Base-by-base conservation (phyloP, 2,797 vertebrate species). In the Labroides dimidiatus region DNA sequence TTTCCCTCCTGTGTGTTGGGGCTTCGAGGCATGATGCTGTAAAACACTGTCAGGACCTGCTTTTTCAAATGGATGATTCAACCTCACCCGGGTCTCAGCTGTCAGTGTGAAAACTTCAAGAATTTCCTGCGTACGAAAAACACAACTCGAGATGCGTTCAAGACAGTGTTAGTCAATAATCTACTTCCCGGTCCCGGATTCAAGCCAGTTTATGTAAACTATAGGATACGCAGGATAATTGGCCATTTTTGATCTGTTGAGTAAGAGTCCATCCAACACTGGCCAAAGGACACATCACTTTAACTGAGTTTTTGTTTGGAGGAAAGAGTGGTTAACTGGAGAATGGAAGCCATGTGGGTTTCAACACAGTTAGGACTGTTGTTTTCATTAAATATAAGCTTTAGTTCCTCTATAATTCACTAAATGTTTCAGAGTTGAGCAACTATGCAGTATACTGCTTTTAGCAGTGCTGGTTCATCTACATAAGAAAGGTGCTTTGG, bases 191-290 rank as follows among this genome's bases (percentile, higher is more conserved):
- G 54, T 53, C 66, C 51, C 68, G 52, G 73, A 74, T 65, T 78
- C 69, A 59, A 73, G 69, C 69, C 74, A 67, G 80, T 85, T 93
- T 89, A 87, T 89, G 83, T 66, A 72, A 61, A 51, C 80, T 92
- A 91, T 77, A n/a, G 68, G 69, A 78, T 83, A 85, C 80, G 81
- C 78, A 61, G 72, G 64, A 73, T 91, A 90, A 92, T 91, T 90
- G 87, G 81, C 81, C 82, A 90, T 91, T 88, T 91, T 71, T 9
- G 82, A 86, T 85, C 73, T 72, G 76, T 73, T 79, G 84, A 89
- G 81, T 77, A 79, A 73, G 64, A 72, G 78, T 81, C 81, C 62
- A 72, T 86, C 79, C 79, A 84, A 45, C 69, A 64, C 73, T 72
- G 72, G 70, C 52, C 44, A 73, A 63, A 72, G 59, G 80, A 71